Percentiles rank a stretch among this genome's conserved stretches.
Evolutionary conservation across 2,797 vertebrate species (phyloP).

Genomic region (Dromococcyx pavoninus): DNA sequence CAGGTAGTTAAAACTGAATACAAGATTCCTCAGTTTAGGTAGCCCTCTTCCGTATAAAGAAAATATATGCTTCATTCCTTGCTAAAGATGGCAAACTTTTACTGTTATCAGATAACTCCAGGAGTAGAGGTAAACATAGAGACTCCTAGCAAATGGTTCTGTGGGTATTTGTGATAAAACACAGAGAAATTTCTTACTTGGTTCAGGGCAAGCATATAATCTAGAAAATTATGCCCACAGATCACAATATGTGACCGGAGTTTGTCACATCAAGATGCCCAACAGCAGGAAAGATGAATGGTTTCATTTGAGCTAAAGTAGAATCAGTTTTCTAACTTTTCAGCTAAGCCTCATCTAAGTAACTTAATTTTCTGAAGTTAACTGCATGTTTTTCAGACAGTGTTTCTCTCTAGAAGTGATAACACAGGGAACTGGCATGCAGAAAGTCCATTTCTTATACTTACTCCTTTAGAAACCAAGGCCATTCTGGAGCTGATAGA

Average conservation of each 20-base stretch:
- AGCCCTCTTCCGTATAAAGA: background rate
- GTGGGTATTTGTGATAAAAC: background rate
- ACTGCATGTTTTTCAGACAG: too few relatives aligned
- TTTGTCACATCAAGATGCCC: background rate
- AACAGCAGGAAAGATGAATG: background rate
- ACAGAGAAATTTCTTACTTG: background rate
- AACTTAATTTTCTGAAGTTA: too few relatives aligned
- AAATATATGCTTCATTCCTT: background rate
- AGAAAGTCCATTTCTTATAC: too few relatives aligned
- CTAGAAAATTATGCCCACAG: background rate
- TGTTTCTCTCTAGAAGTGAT: too few relatives aligned
- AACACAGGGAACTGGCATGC: too few relatives aligned
- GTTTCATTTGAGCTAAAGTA: too few relatives aligned
- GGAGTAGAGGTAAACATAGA: fast-evolving
- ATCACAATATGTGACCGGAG: background rate
- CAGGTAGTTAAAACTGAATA: background rate
- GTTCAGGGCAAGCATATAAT: background rate
- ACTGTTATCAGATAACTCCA: background rate
- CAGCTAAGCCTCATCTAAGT: too few relatives aligned
- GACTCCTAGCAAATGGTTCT: background rate
- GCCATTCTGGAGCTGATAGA: too few relatives aligned
- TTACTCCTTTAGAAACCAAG: too few relatives aligned
- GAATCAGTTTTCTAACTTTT: too few relatives aligned
- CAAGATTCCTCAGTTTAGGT: background rate
- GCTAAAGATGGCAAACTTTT: background rate